Percentiles rank a stretch among this genome's conserved stretches.
These are phyloP conservation scores for Tympanoctomys barrerae DNA, from an alignment of 2,797 vertebrate species.

Conservation along the genomic window DNA sequence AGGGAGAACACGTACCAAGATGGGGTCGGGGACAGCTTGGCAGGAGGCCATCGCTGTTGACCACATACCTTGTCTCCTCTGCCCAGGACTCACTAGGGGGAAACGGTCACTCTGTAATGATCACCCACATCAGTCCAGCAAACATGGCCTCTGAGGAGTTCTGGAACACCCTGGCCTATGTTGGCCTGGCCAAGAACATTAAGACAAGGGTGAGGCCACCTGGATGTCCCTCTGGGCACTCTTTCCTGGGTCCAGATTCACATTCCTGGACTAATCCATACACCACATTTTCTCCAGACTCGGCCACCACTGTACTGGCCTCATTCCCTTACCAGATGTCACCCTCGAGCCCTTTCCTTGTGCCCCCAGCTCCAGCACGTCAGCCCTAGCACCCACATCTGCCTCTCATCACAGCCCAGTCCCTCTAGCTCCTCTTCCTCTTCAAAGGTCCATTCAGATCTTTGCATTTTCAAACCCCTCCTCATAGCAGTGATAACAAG, in stretches of 20 bases:
- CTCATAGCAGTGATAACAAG: accelerated
- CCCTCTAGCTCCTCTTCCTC: neutral
- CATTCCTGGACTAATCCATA: neutral
- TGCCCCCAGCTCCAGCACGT: too few species aligned
- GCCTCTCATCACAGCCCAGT: too few species aligned
- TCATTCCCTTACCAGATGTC: accelerated
- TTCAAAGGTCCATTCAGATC: neutral
- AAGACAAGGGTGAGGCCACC: conserved; percentile 91
- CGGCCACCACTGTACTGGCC: neutral
- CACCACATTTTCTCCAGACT: neutral
- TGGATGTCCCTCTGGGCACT: neutral
- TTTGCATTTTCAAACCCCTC: neutral
- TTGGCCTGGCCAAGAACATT: conserved; percentile 96
- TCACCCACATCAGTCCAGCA: conserved; percentile 96
- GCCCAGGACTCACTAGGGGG: conserved; percentile 94
- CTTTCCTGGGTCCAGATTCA: neutral
- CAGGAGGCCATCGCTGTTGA: neutral
- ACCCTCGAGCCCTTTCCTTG: neutral
- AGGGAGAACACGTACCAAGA: neutral
- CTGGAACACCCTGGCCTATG: conserved; percentile 94
- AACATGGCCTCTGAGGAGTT: conserved; percentile 95
- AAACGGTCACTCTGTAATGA: conserved; percentile 96
- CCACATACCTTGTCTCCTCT: neutral
- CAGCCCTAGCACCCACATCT: too few species aligned
- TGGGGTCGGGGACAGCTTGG: too few species aligned